A percentile compares a stretch with the other conserved stretches of the same genome.
Conservation (phyloP, 2,113 vertebrate genomes). For the Rousettus leschenaultii region DNA sequence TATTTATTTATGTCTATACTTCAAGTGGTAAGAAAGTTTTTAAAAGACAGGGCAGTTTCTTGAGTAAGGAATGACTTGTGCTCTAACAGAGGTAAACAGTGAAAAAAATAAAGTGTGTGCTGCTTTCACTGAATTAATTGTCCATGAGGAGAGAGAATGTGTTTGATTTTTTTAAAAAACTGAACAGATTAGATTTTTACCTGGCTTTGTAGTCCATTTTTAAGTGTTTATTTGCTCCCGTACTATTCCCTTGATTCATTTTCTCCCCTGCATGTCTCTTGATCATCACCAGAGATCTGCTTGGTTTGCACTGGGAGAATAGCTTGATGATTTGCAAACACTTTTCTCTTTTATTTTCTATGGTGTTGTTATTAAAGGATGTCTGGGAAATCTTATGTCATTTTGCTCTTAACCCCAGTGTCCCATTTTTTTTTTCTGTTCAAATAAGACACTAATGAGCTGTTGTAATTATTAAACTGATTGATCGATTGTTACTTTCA, state of each 20-base stretch:
- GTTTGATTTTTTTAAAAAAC: neutral
- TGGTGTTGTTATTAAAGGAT: neutral
- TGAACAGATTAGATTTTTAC: constrained; percentile 42
- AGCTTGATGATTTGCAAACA: constrained; percentile 59
- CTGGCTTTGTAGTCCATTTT: constrained; percentile 13
- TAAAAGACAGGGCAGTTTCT: neutral
- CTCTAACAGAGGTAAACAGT: constrained; percentile 1
- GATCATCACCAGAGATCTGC: constrained; percentile 7
- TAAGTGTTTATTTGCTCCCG: constrained; percentile 37
- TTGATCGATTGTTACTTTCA: constrained; percentile 42
- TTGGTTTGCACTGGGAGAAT: constrained; percentile 66
- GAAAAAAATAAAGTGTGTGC: neutral
- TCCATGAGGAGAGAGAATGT: constrained; percentile 22
- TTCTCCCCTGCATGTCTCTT: neutral
- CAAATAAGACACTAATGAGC: constrained; percentile 28
- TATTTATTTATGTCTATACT: constrained; percentile 6
- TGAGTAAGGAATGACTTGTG: constrained; percentile 20
- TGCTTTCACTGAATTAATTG: constrained; percentile 54
- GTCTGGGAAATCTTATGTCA: constrained; percentile 18
- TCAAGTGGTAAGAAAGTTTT: constrained; percentile 42
- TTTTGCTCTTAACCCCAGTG: constrained; percentile 1
- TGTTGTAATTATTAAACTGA: constrained; percentile 25
- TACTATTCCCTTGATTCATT: neutral
- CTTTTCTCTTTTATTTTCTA: constrained; percentile 50
- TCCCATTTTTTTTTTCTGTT: neutral